phyloP scores from a whole-genome alignment of 2,113 vertebrate species.

The Orthonyx spaldingii region DNA sequence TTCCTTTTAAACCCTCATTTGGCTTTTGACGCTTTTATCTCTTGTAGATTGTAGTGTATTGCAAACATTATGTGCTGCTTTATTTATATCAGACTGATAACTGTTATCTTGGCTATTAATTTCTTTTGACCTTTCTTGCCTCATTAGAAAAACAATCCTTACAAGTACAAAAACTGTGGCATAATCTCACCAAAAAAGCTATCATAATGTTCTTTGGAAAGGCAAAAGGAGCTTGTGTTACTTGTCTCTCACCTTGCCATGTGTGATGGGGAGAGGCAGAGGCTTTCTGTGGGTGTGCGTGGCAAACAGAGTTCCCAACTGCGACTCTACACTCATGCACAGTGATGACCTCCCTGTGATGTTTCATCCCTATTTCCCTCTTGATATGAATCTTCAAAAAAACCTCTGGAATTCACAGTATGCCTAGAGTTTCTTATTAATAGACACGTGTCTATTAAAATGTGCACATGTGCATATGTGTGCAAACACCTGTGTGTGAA shows the following conservation, averaged over 20 bases:
- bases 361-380: background rate
- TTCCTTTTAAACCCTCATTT: background rate
- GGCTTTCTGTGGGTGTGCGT: background rate
- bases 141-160: background rate
- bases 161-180: conserved; percentile 21
- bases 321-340: background rate
- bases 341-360: background rate
- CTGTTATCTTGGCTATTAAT: conserved; percentile 14
- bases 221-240: background rate
- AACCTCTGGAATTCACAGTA: background rate
- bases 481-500: accelerated
- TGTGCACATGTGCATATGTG: background rate
- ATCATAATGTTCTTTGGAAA: conserved; percentile 12
- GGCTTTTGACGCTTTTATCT: background rate
- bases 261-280: background rate
- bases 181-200: conserved; percentile 1
- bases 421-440: background rate
- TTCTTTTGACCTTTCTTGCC: conserved; percentile 7
- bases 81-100: conserved; percentile 1
- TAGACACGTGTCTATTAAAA: background rate
- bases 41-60: background rate
- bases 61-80: background rate
- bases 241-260: background rate
- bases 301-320: background rate
- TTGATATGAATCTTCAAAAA: background rate